Evolutionary conservation across 2,113 vertebrate species (phyloP).

Genomic region (Leuciscus idus): DNA sequence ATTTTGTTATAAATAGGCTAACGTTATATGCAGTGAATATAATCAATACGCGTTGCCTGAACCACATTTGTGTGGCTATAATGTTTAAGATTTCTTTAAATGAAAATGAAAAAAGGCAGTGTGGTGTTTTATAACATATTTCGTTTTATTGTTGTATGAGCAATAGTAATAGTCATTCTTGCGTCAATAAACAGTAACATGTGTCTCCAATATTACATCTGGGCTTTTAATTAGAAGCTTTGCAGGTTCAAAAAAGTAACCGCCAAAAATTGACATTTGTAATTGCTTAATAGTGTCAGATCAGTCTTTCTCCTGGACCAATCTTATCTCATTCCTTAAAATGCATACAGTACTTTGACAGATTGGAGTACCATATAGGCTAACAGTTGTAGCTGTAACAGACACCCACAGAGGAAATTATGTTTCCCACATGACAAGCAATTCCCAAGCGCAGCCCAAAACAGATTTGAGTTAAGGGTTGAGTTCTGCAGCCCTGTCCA

Average conservation of each 20-base stretch:
- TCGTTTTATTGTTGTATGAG: too few species aligned
- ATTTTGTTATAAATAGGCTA: too few species aligned
- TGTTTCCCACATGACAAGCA: slow-evolving; percentile 43
- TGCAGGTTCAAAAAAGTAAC: slow-evolving; percentile 31
- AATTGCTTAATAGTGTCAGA: slow-evolving; percentile 56
- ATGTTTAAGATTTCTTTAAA: too few species aligned
- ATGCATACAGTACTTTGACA: slow-evolving; percentile 50
- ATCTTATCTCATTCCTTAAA: slow-evolving; percentile 44
- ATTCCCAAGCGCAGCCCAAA: slow-evolving; percentile 21
- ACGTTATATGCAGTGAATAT: too few species aligned
- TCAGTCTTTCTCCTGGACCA: slow-evolving; percentile 48
- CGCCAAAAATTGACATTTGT: slow-evolving; percentile 65
- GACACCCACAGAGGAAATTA: slow-evolving; percentile 10
- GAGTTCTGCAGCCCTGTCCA: slow-evolving; percentile 7
- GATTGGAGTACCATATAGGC: slow-evolving; percentile 52
- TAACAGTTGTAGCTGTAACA: slow-evolving; percentile 43
- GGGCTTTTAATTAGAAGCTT: neutral
- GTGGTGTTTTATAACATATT: too few species aligned
- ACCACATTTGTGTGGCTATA: too few species aligned
- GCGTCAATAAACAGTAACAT: neutral
- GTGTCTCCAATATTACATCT: neutral
- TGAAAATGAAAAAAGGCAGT: too few species aligned
- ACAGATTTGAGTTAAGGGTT: slow-evolving; percentile 23
- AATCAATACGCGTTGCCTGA: too few species aligned
- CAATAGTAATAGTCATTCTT: neutral